A percentile compares a stretch with the other conserved stretches of the same genome.
Evolutionary conservation across 1,140 invertebrate genomes (phyloP).

Genomic region (Papilio dardanus): DNA sequence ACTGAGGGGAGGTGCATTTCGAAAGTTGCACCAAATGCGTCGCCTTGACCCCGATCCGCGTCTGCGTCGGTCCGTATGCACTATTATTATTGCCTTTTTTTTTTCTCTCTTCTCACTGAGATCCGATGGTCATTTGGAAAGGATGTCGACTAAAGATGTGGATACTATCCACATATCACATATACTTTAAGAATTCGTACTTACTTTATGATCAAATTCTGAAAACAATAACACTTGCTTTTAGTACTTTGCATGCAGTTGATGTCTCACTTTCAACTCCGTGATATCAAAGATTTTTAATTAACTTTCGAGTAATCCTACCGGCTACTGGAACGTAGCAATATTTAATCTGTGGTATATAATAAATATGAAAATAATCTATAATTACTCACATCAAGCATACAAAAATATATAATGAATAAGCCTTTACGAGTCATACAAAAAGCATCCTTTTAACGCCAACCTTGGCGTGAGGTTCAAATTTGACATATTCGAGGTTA

Average conservation of each 20-base stretch:
- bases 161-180: background rate
- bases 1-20: constrained; percentile 31
- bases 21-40: constrained; percentile 37
- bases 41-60: constrained; percentile 35
- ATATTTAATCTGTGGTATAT: too few relatives aligned
- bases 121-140: constrained; percentile 33
- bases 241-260: too few relatives aligned
- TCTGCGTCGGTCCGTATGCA: constrained; percentile 19
- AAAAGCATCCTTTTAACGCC: background rate
- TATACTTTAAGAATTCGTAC: too few relatives aligned
- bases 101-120: constrained; percentile 24
- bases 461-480: constrained; percentile 11
- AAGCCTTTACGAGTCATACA: background rate
- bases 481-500: background rate
- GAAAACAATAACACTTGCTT: too few relatives aligned
- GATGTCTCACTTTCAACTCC: too few relatives aligned
- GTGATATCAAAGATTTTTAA: too few relatives aligned
- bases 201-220: too few relatives aligned
- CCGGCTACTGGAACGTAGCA: too few relatives aligned
- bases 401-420: background rate
- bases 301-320: too few relatives aligned
- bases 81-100: constrained; percentile 35
- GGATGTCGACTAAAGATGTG: background rate
- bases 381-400: background rate
- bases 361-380: too few relatives aligned